These are phyloP conservation scores for Drosophila prosaltans DNA, from an alignment of 1,140 invertebrate genomes.

Conservation along the genomic window DNA sequence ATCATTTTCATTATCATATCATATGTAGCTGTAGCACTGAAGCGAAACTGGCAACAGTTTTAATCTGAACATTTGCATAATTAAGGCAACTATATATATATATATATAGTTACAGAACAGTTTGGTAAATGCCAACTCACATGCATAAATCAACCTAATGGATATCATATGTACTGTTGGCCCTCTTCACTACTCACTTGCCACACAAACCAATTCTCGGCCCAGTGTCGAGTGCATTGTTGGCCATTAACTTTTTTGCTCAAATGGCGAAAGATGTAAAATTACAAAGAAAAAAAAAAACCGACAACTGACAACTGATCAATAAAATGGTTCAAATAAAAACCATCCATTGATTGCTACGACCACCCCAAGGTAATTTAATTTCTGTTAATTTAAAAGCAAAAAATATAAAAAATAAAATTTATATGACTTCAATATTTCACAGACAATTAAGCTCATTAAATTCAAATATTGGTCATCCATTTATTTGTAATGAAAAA, in stretches of 20 bases:
- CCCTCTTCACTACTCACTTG: neutral
- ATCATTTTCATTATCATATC: slow-evolving; percentile 1
- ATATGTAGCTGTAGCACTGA: neutral
- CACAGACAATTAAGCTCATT: too few relatives aligned
- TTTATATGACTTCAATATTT: too few relatives aligned
- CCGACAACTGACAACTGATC: neutral
- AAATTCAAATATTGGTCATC: too few relatives aligned
- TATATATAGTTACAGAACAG: neutral
- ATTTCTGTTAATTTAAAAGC: neutral
- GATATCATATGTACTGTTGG: slow-evolving; percentile 2
- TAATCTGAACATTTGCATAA: slow-evolving; percentile 55
- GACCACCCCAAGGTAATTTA: neutral
- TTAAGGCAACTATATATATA: slow-evolving; percentile 38
- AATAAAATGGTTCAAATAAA: slow-evolving; percentile 4
- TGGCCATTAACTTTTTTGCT: slow-evolving; percentile 7
- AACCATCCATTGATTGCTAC: neutral
- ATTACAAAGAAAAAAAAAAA: neutral
- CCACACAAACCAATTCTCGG: neutral
- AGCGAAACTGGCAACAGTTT: slow-evolving; percentile 9
- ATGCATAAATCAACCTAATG: slow-evolving; percentile 9
- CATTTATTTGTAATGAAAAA: too few relatives aligned
- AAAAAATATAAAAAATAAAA: too few relatives aligned
- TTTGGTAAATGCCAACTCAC: neutral
- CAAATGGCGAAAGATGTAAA: neutral
- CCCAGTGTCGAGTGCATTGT: slow-evolving; percentile 1